phyloP scores from a whole-genome alignment of 2,888 invertebrate genomes.

The Pseudanteris insignis region DNA sequence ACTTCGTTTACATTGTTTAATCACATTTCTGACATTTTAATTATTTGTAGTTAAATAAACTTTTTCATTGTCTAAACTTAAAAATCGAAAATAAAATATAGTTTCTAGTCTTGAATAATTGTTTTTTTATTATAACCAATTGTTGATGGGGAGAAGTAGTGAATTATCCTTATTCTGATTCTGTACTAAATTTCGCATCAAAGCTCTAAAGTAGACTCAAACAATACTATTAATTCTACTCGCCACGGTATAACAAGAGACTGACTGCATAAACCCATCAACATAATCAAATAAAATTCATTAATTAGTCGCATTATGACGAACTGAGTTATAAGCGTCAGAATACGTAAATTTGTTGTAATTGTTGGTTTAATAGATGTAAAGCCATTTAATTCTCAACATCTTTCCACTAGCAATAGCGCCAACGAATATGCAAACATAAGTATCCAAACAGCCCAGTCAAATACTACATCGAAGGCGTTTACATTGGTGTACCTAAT shows the following conservation, averaged over 20 bases:
- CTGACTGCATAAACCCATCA: not conserved
- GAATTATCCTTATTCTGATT: no score
- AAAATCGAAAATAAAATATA: no score
- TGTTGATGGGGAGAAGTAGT: no score
- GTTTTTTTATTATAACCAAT: no score
- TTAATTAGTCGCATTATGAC: conserved; percentile 4
- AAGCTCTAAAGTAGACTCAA: no score
- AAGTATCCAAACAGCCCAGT: conserved; percentile 37
- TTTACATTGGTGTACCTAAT: conserved; percentile 44
- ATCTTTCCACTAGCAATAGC: conserved; percentile 38
- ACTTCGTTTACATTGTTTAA: no score
- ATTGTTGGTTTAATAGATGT: conserved; percentile 32
- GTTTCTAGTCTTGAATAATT: no score
- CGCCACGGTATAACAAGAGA: not conserved
- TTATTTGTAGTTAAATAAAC: no score
- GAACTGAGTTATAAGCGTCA: conserved; percentile 11
- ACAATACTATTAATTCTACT: no score
- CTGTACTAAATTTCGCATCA: no score
- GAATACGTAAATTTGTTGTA: conserved; percentile 23
- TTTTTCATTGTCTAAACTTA: no score
- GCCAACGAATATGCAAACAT: conserved; percentile 38
- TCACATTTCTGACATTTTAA: no score
- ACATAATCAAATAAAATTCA: conserved; percentile 11
- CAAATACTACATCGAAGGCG: conserved; percentile 41
- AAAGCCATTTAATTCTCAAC: conserved; percentile 35